Evolutionary conservation across 1,140 invertebrate genomes (phyloP).

Genomic region (Dendroctonus ponderosae): DNA sequence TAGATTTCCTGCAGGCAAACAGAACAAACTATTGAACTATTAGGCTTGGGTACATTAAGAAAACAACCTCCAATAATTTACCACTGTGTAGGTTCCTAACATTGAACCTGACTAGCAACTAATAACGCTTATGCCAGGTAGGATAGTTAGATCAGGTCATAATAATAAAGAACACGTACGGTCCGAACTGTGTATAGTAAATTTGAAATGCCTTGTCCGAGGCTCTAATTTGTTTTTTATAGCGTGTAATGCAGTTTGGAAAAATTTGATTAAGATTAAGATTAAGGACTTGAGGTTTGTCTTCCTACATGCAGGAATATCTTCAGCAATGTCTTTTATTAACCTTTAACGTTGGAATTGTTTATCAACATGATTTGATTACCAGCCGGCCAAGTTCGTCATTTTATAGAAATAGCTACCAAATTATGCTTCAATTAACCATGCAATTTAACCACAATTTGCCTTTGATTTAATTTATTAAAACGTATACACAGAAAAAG

Average conservation of each 20-base stretch:
- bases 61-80: conserved; percentile 18
- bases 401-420: too few species aligned
- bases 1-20: conserved; percentile 5
- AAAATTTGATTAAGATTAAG: too few species aligned
- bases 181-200: background rate
- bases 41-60: conserved; percentile 15
- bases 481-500: too few species aligned
- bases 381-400: too few species aligned
- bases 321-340: too few species aligned
- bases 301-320: too few species aligned
- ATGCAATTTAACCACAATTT: too few species aligned
- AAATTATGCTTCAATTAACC: too few species aligned
- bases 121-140: conserved; percentile 2
- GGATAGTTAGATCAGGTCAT: conserved; percentile 3
- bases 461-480: too few species aligned
- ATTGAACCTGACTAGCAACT: conserved; percentile 8
- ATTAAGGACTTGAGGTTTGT: too few species aligned
- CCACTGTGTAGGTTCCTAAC: conserved; percentile 4
- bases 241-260: background rate
- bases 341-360: too few species aligned
- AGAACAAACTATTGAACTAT: conserved; percentile 14
- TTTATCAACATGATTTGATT: too few species aligned
- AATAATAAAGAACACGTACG: conserved; percentile 10
- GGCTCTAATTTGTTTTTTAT: conserved; percentile 3
- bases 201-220: background rate